These are phyloP conservation scores for Eclectus roratus DNA, from an alignment of 2,113 vertebrate species.

Conservation along the genomic window DNA sequence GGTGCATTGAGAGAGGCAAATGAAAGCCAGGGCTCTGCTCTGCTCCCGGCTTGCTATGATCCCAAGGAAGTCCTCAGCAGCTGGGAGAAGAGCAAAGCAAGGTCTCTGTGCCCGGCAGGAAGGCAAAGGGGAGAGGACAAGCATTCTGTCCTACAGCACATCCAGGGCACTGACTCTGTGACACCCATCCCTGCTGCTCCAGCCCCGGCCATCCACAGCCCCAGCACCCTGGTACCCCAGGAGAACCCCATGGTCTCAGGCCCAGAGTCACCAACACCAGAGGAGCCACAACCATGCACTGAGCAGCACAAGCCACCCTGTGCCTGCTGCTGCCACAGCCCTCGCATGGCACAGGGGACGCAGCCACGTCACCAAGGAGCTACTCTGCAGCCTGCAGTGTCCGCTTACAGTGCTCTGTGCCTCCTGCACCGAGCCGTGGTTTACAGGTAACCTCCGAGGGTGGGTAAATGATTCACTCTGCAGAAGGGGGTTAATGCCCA, in stretches of 20 bases:
- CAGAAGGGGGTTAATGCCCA: constrained; percentile 40
- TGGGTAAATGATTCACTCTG: constrained; percentile 62
- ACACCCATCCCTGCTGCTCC: background rate
- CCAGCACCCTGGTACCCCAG: background rate
- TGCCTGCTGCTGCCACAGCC: too few relatives aligned
- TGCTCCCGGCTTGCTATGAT: background rate
- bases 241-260: background rate
- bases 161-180: background rate
- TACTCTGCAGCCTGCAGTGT: background rate
- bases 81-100: background rate
- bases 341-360: background rate
- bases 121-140: too few relatives aligned
- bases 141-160: background rate
- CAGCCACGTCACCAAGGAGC: background rate
- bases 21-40: background rate
- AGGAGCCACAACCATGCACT: rapidly evolving
- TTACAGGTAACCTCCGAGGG: background rate
- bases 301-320: too few relatives aligned
- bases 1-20: rapidly evolving
- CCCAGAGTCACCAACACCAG: background rate
- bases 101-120: background rate
- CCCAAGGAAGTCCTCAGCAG: background rate
- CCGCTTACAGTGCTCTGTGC: background rate
- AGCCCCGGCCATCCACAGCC: background rate
- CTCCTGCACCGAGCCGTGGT: background rate